These are phyloP conservation scores for Lasaia peninsularis DNA, from an alignment of 1,140 invertebrate genomes.

Conservation along the genomic window DNA sequence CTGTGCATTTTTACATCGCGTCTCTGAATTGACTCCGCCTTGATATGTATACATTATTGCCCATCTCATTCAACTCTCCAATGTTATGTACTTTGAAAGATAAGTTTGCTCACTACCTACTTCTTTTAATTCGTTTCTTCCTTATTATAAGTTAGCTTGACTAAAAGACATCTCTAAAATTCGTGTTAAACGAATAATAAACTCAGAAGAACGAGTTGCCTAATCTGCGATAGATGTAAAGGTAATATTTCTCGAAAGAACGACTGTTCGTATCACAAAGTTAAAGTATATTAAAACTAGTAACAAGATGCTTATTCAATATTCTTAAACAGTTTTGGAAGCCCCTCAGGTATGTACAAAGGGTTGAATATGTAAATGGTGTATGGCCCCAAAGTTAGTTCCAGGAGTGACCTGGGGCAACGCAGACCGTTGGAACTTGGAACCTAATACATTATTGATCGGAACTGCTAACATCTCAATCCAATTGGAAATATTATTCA, in stretches of 20 bases:
- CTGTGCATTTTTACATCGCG: no score
- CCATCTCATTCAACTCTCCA: no score
- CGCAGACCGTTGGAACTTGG: neutral
- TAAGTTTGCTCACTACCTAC: no score
- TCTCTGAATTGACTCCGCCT: no score
- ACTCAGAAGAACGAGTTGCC: no score
- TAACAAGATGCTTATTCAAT: slow-evolving; percentile 4
- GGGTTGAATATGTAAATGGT: slow-evolving; percentile 9
- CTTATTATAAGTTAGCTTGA: no score
- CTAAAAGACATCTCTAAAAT: no score
- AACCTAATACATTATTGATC: slow-evolving; percentile 8
- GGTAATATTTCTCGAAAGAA: neutral
- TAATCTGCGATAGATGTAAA: no score
- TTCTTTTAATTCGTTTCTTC: no score
- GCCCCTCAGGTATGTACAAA: slow-evolving; percentile 8
- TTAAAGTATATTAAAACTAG: neutral
- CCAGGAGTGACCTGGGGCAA: neutral
- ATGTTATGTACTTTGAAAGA: no score
- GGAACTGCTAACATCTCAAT: neutral
- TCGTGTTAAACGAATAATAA: no score
- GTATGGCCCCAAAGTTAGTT: slow-evolving; percentile 4
- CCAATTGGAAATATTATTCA: neutral
- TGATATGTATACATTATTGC: no score
- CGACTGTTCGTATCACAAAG: neutral
- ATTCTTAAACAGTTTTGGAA: slow-evolving; percentile 8